Conservation (phyloP, 1,140 invertebrate species). For the Trichonephila clavipes region DNA sequence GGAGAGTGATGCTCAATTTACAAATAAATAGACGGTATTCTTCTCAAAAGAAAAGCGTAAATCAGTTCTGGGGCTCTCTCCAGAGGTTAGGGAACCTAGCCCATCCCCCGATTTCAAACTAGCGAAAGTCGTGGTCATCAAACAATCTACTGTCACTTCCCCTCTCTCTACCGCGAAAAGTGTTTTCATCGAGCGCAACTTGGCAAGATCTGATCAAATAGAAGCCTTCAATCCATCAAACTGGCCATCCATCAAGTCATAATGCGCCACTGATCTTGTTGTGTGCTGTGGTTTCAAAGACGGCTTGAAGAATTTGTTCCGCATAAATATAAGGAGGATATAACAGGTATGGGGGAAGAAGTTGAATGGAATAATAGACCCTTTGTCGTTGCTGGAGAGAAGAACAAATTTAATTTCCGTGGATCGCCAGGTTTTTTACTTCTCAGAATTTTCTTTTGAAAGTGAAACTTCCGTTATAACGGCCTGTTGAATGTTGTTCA, state of each 20-base stretch:
- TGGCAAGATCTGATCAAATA: constrained; percentile 6
- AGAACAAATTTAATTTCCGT: constrained; percentile 72
- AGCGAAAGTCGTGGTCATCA: not conserved
- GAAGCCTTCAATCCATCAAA: constrained; percentile 30
- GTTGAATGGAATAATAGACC: constrained; percentile 41
- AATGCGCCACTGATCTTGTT: constrained; percentile 18
- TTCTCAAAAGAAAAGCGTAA: not conserved
- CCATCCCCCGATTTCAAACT: not conserved
- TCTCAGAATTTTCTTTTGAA: constrained; percentile 38
- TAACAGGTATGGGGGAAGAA: not conserved
- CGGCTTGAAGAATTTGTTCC: constrained; percentile 58
- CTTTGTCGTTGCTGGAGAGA: constrained; percentile 44
- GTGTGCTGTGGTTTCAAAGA: constrained; percentile 9
- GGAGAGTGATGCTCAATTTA: not conserved
- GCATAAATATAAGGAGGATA: constrained; percentile 62
- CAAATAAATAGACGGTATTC: constrained; percentile 8
- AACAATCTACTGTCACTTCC: not conserved
- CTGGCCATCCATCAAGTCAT: constrained; percentile 28
- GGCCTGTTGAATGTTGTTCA: not conserved
- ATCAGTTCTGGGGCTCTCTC: not conserved
- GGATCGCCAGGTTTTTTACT: not conserved
- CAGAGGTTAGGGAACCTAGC: not conserved
- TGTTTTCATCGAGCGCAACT: constrained; percentile 1
- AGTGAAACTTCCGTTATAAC: constrained; percentile 49
- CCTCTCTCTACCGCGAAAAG: not conserved